Evolutionary conservation across 2,797 vertebrate species (phyloP).

Genomic region (Fistularia tabacaria): DNA sequence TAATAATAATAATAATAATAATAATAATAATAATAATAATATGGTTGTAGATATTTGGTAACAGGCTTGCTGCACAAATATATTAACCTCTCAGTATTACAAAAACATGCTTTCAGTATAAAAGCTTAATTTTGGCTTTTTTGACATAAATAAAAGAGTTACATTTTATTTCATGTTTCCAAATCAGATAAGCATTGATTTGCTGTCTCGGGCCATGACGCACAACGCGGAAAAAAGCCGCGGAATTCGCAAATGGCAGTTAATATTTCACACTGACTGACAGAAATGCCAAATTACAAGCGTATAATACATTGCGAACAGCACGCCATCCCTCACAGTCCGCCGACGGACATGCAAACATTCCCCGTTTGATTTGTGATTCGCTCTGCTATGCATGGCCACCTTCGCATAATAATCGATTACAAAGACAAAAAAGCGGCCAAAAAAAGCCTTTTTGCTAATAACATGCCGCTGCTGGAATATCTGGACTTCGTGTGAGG

Average conservation of each 20-base stretch:
- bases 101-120: constrained; percentile 3
- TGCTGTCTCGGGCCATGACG: constrained; percentile 27
- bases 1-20: no score
- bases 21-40: no score
- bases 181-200: constrained; percentile 48
- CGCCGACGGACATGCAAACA: constrained; percentile 14
- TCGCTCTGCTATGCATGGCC: constrained; percentile 3
- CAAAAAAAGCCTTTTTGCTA: no score
- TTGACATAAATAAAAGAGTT: constrained; percentile 27
- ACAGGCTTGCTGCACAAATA: neutral
- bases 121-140: constrained; percentile 18
- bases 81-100: no score
- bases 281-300: constrained; percentile 39
- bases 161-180: constrained; percentile 37
- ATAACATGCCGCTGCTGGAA: no score
- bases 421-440: neutral
- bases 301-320: constrained; percentile 33
- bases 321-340: constrained; percentile 13
- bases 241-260: constrained; percentile 39
- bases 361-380: constrained; percentile 1
- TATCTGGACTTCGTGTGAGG: no score
- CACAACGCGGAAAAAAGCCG: constrained; percentile 25
- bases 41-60: no score
- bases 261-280: constrained; percentile 43
- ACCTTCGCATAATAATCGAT: constrained; percentile 6